Evolutionary conservation across 2,113 vertebrate species (phyloP).

Genomic region (Poecilia latipinna): DNA sequence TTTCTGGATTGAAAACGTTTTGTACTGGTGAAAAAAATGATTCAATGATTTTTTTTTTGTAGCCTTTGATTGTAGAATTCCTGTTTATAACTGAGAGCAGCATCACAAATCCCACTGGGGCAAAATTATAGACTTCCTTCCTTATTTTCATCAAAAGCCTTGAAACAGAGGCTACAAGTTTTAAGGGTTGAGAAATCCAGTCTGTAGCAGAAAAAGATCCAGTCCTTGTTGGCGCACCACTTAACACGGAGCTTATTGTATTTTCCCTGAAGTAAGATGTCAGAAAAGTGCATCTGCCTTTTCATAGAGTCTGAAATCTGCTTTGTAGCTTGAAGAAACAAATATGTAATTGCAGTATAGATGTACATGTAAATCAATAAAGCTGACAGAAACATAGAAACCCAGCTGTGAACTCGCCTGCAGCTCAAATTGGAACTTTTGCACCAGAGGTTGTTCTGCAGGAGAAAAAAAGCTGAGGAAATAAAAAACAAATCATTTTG

Average conservation of each 20-base stretch:
- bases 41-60: too few species aligned
- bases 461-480: background rate
- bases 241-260: background rate
- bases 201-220: background rate
- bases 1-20: too few species aligned
- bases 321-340: background rate
- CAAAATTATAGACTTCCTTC: too few species aligned
- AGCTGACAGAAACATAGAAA: background rate
- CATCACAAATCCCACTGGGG: too few species aligned
- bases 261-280: background rate
- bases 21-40: too few species aligned
- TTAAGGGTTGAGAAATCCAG: background rate
- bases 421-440: background rate
- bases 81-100: too few species aligned
- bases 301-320: background rate
- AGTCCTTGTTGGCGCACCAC: background rate
- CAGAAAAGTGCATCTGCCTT: background rate
- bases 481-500: too few species aligned
- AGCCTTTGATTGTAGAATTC: too few species aligned
- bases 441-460: too few species aligned
- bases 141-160: background rate
- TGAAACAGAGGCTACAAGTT: background rate
- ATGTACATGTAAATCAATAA: background rate
- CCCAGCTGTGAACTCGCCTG: background rate
- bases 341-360: background rate